These are phyloP conservation scores for Anthrax anthrax DNA, from an alignment of 2,888 invertebrate species.

Conservation along the genomic window DNA sequence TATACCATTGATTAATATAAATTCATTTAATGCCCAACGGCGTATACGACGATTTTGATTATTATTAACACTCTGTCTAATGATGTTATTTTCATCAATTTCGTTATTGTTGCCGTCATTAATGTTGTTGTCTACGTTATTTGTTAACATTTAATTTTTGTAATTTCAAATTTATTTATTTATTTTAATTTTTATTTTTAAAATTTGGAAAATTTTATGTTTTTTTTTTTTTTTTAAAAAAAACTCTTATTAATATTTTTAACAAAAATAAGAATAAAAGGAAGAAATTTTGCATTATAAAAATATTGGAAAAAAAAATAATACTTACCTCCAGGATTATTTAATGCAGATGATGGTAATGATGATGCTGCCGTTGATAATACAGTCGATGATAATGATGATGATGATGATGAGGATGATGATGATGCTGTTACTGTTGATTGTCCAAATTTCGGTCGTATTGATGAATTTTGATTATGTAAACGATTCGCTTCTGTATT, in stretches of 20 bases:
- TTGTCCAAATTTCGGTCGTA: constrained; percentile 41
- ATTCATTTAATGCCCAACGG: not conserved
- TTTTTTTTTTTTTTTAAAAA: no score
- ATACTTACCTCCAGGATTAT: constrained; percentile 28
- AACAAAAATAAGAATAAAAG: no score
- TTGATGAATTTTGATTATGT: constrained; percentile 43
- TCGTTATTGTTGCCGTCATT: not conserved
- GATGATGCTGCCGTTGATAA: constrained; percentile 41
- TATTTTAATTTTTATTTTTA: no score
- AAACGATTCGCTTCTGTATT: constrained; percentile 59
- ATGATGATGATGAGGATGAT: constrained; percentile 49
- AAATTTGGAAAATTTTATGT: no score
- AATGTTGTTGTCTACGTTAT: not conserved
- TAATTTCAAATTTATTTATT: no score
- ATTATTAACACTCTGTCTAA: no score
- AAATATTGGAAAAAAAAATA: no score
- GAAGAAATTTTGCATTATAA: no score
- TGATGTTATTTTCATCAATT: not conserved
- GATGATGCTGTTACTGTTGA: constrained; percentile 42
- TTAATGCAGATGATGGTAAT: constrained; percentile 46
- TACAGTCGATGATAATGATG: constrained; percentile 40
- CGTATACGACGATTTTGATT: not conserved
- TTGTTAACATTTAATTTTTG: no score
- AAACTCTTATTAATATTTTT: no score
- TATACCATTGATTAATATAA: not conserved